Evolutionary conservation across 1,140 invertebrate genomes (phyloP).

Genomic region (Aphidius ervi): DNA sequence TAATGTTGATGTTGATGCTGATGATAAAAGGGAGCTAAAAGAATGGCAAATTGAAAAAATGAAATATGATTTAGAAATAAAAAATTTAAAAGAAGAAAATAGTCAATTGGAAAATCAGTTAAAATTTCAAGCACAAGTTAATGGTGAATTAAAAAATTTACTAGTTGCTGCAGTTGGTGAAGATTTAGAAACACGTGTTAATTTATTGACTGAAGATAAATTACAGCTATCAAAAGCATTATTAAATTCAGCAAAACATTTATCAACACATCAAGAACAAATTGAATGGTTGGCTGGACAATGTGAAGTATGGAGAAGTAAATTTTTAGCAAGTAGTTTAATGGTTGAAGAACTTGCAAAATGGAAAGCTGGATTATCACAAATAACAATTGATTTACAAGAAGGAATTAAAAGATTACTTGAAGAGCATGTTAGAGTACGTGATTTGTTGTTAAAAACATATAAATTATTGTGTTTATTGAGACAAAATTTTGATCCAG

Average conservation of each 20-base stretch:
- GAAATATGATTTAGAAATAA: constrained; percentile 54
- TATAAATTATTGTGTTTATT: constrained; percentile 53
- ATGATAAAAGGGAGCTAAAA: constrained; percentile 30
- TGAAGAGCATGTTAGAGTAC: constrained; percentile 67
- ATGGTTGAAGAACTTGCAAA: constrained; percentile 85
- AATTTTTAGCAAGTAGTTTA: constrained; percentile 89
- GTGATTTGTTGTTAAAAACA: constrained; percentile 66
- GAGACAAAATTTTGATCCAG: constrained; percentile 48
- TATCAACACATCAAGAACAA: constrained; percentile 85
- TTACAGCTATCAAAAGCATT: constrained; percentile 80
- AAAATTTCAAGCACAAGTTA: constrained; percentile 72
- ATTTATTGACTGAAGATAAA: constrained; percentile 86
- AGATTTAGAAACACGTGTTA: constrained; percentile 83
- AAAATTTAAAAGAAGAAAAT: constrained; percentile 60
- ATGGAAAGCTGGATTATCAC: constrained; percentile 76
- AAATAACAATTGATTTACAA: constrained; percentile 71
- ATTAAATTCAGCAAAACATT: constrained; percentile 75
- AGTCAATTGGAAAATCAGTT: constrained; percentile 66
- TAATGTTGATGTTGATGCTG: too few species aligned
- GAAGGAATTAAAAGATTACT: constrained; percentile 70
- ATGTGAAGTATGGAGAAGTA: constrained; percentile 93
- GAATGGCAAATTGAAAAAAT: constrained; percentile 43
- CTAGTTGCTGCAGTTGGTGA: constrained; percentile 91
- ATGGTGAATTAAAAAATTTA: constrained; percentile 88
- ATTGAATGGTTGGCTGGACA: constrained; percentile 88